Conservation (phyloP, 1,140 invertebrate species). For the Drosophila nigrodunni region DNA sequence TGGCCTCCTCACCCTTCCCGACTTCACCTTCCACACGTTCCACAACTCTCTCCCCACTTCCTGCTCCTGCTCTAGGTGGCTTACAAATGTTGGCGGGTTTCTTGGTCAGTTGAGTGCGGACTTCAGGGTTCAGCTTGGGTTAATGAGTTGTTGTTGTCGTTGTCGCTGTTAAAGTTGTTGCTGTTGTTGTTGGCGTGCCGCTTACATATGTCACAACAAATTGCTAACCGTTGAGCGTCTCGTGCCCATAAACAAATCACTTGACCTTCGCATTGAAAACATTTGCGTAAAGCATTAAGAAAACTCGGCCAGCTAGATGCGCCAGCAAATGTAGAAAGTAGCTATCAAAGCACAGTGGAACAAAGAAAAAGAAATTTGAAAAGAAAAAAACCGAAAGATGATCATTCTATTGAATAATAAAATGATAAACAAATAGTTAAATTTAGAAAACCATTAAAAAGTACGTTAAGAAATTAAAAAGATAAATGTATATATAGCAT, state of each 20-base stretch:
- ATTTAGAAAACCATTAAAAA: not conserved
- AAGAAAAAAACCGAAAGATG: not conserved
- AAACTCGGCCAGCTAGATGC: constrained; percentile 44
- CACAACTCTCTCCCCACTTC: not conserved
- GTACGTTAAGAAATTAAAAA: no score
- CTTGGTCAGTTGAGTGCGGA: constrained; percentile 8
- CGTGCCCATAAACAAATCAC: constrained; percentile 69
- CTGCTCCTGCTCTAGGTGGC: constrained; percentile 22
- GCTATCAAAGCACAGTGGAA: constrained; percentile 22
- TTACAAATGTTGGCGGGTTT: constrained; percentile 46
- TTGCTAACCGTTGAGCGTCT: constrained; percentile 69
- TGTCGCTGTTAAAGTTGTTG: constrained; percentile 33
- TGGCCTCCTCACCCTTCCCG: constrained; percentile 33
- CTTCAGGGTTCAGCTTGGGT: constrained; percentile 77
- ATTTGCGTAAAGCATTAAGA: constrained; percentile 44
- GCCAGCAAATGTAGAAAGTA: constrained; percentile 30
- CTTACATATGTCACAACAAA: constrained; percentile 80
- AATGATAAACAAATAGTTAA: no score
- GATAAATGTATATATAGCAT: no score
- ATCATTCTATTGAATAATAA: no score
- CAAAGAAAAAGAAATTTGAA: not conserved
- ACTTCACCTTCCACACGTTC: not conserved
- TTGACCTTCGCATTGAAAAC: constrained; percentile 66
- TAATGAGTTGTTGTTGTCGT: constrained; percentile 70
- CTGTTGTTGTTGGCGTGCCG: constrained; percentile 52